Percentiles rank a stretch among this genome's conserved stretches.
Conservation (phyloP, 2,888 invertebrate genomes). For the Epirrhoe tristata region DNA sequence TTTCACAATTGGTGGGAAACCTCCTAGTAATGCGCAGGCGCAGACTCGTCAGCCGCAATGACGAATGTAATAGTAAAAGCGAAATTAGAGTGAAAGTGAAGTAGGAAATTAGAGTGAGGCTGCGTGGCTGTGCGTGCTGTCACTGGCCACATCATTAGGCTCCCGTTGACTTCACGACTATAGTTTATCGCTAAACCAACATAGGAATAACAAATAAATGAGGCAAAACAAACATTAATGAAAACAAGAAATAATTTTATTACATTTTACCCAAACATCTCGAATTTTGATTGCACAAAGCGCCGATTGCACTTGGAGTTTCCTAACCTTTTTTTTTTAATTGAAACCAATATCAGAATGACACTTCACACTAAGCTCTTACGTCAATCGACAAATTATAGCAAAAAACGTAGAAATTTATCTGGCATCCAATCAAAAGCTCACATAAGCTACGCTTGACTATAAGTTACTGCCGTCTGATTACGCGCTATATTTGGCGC, state of each 20-base stretch:
- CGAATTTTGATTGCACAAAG: no score
- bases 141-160: conserved; percentile 30
- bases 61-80: conserved; percentile 44
- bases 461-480: conserved; percentile 16
- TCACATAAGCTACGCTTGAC: conserved; percentile 16
- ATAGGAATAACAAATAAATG: background rate
- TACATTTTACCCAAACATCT: no score
- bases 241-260: no score
- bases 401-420: conserved; percentile 28
- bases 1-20: conserved; percentile 46
- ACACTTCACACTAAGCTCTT: no score
- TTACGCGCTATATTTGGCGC: conserved; percentile 26
- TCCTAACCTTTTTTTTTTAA: no score
- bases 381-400: conserved; percentile 27
- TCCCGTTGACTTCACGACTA: conserved; percentile 24
- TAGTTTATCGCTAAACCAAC: conserved; percentile 10
- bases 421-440: conserved; percentile 21
- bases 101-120: conserved; percentile 33
- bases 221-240: no score
- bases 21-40: conserved; percentile 28
- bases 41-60: conserved; percentile 23
- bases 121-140: conserved; percentile 3
- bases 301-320: no score
- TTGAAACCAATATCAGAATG: no score
- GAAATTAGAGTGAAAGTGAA: conserved; percentile 47